Conservation (phyloP, 1,140 invertebrate genomes). For the Pseudomyrmex concolor region DNA sequence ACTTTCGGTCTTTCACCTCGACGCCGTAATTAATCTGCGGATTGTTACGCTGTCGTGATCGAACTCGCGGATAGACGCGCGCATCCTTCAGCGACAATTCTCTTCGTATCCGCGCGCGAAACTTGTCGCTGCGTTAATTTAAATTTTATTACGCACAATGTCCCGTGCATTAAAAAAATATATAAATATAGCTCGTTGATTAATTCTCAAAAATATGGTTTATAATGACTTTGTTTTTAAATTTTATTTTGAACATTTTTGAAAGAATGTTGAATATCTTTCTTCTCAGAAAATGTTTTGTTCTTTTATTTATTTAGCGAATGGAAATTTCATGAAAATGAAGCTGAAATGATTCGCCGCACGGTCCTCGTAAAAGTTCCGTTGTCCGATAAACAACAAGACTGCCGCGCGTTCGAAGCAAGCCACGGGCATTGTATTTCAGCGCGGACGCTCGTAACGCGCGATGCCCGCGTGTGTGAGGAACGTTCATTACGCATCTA, state of each 20-base stretch:
- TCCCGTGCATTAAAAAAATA: too few relatives aligned
- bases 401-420: background rate
- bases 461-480: slow-evolving; percentile 29
- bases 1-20: slow-evolving; percentile 70
- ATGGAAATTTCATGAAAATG: background rate
- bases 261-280: too few relatives aligned
- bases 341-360: background rate
- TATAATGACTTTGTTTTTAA: background rate
- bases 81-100: background rate
- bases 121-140: background rate
- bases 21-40: slow-evolving; percentile 72
- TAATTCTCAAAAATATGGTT: slow-evolving; percentile 1
- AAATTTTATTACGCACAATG: background rate
- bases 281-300: background rate
- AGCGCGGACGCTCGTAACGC: slow-evolving; percentile 12
- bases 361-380: background rate
- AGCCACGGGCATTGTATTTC: slow-evolving; percentile 20
- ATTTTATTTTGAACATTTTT: background rate
- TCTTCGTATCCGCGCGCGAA: background rate
- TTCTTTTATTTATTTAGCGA: too few relatives aligned
- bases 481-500: slow-evolving; percentile 51
- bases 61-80: slow-evolving; percentile 48
- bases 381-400: slow-evolving; percentile 9
- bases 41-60: slow-evolving; percentile 65
- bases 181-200: background rate